phyloP scores from a whole-genome alignment of 2,797 vertebrate species.

The Acrocephalus scirpaceus region DNA sequence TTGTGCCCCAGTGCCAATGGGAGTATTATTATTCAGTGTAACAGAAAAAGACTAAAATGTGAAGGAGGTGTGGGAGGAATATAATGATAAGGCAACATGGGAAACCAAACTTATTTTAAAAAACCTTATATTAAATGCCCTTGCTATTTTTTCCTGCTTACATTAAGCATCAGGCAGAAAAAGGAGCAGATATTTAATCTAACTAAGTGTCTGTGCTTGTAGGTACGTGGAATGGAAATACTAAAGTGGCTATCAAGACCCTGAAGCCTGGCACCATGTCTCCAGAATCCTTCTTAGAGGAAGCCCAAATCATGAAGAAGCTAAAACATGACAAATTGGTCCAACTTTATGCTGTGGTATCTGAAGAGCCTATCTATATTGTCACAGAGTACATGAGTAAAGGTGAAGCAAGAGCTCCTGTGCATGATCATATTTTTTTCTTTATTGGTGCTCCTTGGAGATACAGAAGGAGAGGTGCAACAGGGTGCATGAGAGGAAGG shows the following conservation, averaged over 20 bases:
- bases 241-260: slow-evolving; percentile 98
- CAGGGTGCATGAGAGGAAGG: background rate
- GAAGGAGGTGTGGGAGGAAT: background rate
- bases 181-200: slow-evolving; percentile 7
- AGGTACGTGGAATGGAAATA: slow-evolving; percentile 99
- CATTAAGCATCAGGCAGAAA: background rate
- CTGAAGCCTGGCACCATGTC: slow-evolving; percentile 98
- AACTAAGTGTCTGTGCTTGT: slow-evolving; percentile 59
- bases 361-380: slow-evolving; percentile 97
- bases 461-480: background rate
- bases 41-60: background rate
- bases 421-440: background rate
- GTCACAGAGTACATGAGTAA: slow-evolving; percentile 97
- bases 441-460: background rate
- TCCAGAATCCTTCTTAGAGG: slow-evolving; percentile 95
- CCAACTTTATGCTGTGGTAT: slow-evolving; percentile 95
- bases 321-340: slow-evolving; percentile 95
- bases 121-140: background rate
- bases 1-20: background rate
- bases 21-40: slow-evolving; percentile 5
- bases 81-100: background rate
- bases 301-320: slow-evolving; percentile 99
- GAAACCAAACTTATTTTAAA: background rate
- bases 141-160: background rate
- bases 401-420: slow-evolving; percentile 77